Base-by-base conservation (phyloP, 2,888 invertebrate genomes). In the Heliothis peltigera region DNA sequence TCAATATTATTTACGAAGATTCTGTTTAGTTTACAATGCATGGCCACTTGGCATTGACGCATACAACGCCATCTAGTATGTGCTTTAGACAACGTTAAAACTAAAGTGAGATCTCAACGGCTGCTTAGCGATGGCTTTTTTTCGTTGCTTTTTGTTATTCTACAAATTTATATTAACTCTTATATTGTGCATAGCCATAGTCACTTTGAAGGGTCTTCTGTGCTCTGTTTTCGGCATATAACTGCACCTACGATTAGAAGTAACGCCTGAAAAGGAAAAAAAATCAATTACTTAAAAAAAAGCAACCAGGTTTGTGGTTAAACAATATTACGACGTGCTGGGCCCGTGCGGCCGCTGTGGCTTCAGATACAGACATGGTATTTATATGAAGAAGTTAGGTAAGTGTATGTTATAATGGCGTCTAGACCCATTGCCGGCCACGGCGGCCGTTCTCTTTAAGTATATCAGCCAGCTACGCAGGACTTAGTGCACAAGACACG, bases 21-120 rank as follows among this genome's bases (percentile, higher is more conserved):
- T 57, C 52, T 52, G 7, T 35, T 28, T 7, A 49, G 12, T 32
- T 32, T 32, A 32, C 32, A 10, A 32, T 3, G 32, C n/a, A n/a
- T n/a, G n/a, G 6, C 0, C 12, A 10, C 18, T 28, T 47, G 2
- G 22, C 44, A 12, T 28, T 1, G 12, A 54, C 61, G 35, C 1
- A 0, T 55, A 53, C 47, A 68, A 17, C 49, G 79, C 70, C 80
- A 78, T 76, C 80, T 80, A 68, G 67, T 57, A 15, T 35, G 15
- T 53, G 15, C 0, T 32, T 1, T 35, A 43, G 32, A 42, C 46
- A 77, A 56, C 58, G 63, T 57, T 55, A 60, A 56, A 49, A 46
- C 58, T 76, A 67, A 59, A 17, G 57, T 75, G 79, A 80, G 75
- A 77, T 77, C 80, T 67, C 55, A 48, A 12, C 17, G 12, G 35